Evolutionary conservation across 2,888 invertebrate genomes (phyloP), one percentile per base, ranked within the genome.

Genomic region (Chrysopilus asiliformis): DNA sequence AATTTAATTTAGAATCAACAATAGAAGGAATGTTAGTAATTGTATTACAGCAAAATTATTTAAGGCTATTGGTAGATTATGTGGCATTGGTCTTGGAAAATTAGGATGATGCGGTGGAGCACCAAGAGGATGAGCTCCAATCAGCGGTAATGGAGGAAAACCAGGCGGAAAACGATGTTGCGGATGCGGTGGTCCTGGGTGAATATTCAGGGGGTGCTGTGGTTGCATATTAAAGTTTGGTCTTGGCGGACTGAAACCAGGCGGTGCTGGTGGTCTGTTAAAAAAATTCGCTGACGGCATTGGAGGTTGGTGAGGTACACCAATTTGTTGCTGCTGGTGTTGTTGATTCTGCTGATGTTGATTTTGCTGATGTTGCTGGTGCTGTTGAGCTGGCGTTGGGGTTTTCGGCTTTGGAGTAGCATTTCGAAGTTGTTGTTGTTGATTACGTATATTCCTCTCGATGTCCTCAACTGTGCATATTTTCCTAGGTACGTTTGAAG

Each of bases 381-480:
- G 35, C 31, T 37, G 22, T 32, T 27, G 37, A 16, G 44, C 43
- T 33, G 43, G 32, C 9, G 34, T 29, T 28, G 35, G 19, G 29
- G 39, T 32, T 26, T 41, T 35, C 7, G 38, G 37, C 20, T 42
- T 38, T 4, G 32, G 27, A 14, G 38, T 19, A 16, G 39, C 12
- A n/a, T n/a, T n/a, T n/a, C n/a, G n/a, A 31, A 53, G 50, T 25
- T 53, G 50, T 33, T 59, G 58, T 42, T 62, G 61, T 42, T 62
- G 60, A 34, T 43, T 57, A 22, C 60, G 57, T 24, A 63, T 48
- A 40, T 59, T 63, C 8, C 62, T 51, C 44, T 63, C 63, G 39
- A 63, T 57, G 39, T 63, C 63, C 43, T 63, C 63, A 2, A 63
- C 48, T 4, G 62, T 60, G 15, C 57, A 53, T 25, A 63, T 59